phyloP scores from a whole-genome alignment of 2,113 vertebrate genomes.

The Anhinga anhinga region DNA sequence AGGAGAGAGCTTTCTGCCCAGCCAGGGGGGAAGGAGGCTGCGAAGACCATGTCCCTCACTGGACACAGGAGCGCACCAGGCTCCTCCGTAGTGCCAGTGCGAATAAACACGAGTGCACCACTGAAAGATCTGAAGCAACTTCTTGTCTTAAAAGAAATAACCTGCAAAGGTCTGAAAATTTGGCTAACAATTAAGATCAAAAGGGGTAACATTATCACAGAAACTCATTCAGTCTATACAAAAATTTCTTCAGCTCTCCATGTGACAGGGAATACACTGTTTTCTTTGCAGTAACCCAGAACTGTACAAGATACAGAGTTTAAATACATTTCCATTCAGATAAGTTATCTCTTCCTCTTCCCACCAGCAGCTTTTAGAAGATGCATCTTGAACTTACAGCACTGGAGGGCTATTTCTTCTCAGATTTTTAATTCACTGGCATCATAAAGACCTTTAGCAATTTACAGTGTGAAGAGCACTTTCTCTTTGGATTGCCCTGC shows the following conservation, averaged over 20 bases:
- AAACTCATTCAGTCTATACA: neutral
- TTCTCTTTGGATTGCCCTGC: neutral
- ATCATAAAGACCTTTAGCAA: conserved; percentile 40
- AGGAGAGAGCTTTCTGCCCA: neutral
- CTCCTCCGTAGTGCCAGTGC: neutral
- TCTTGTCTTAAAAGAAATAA: neutral
- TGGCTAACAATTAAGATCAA: neutral
- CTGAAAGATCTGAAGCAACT: neutral
- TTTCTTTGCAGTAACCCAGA: neutral
- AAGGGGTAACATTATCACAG: neutral
- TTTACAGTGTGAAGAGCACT: conserved; percentile 37
- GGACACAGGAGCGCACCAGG: neutral
- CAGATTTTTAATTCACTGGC: conserved; percentile 43
- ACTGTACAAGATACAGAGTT: neutral
- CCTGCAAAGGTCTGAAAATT: neutral
- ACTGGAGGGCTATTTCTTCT: conserved; percentile 28
- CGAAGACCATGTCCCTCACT: rapidly evolving
- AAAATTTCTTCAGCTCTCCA: neutral
- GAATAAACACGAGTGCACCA: neutral
- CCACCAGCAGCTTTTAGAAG: conserved; percentile 16
- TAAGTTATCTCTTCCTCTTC: conserved; percentile 14
- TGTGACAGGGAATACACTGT: neutral
- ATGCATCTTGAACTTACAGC: neutral
- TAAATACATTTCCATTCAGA: conserved; percentile 34
- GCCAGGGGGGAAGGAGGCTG: neutral